Percentiles rank a stretch among this genome's conserved stretches.
phyloP scores from a whole-genome alignment of 2,797 vertebrate species.

The Sebastes jordani region DNA sequence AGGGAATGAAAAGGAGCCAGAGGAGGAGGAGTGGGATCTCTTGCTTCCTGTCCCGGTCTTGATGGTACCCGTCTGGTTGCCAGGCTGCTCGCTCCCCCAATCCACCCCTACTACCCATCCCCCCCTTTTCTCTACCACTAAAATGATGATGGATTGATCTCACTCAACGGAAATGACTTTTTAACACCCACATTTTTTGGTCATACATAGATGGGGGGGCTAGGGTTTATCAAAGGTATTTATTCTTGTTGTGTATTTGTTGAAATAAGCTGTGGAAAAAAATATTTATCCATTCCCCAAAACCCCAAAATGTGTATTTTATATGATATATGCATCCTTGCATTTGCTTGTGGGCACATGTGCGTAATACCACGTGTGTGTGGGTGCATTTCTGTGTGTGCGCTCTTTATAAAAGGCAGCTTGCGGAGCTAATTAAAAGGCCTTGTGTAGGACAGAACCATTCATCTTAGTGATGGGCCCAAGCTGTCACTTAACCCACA shows the following conservation, averaged over 20 bases:
- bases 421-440: conserved; percentile 83
- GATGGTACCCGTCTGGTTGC: conserved; percentile 67
- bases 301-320: conserved; percentile 7
- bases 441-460: conserved; percentile 75
- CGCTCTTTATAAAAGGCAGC: conserved; percentile 72
- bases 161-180: conserved; percentile 51
- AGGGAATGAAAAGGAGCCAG: conserved; percentile 44
- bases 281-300: background rate
- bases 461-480: conserved; percentile 81
- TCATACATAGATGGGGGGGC: background rate
- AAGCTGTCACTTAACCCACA: conserved; percentile 75
- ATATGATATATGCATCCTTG: conserved; percentile 6
- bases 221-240: conserved; percentile 19
- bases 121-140: conserved; percentile 18
- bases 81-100: conserved; percentile 35
- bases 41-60: conserved; percentile 54
- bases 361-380: conserved; percentile 44
- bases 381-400: conserved; percentile 19
- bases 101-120: background rate
- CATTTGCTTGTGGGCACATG: conserved; percentile 25
- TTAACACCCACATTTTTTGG: conserved; percentile 56
- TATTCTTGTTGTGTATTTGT: conserved; percentile 11
- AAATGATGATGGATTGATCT: conserved; percentile 70
- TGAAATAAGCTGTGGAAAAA: background rate
- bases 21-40: conserved; percentile 49